phyloP scores from a whole-genome alignment of 2,113 vertebrate genomes.

The Catharus fuscescens region DNA sequence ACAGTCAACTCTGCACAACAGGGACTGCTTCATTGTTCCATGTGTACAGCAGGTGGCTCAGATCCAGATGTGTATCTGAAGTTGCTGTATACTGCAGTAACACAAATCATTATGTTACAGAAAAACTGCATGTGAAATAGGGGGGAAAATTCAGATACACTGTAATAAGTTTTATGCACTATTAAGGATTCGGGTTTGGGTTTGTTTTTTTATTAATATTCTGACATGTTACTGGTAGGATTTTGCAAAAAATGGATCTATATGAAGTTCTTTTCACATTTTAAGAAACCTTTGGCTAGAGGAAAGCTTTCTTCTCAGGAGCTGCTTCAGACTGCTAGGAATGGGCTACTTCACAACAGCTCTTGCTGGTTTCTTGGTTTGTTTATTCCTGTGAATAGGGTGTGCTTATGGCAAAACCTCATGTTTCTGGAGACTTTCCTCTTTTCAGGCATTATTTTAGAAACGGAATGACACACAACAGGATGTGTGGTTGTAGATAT shows the following conservation, averaged over 20 bases:
- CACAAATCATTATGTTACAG: background rate
- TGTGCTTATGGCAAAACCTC: slow-evolving; percentile 6
- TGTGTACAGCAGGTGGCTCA: slow-evolving; percentile 27
- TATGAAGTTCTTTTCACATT: background rate
- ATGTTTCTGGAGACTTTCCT: slow-evolving; percentile 29
- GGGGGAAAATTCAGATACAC: background rate
- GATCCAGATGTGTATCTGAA: slow-evolving; percentile 23
- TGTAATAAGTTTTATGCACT: background rate
- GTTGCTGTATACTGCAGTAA: background rate
- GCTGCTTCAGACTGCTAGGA: background rate
- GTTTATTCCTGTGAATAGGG: background rate
- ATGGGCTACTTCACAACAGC: background rate
- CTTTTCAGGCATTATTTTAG: slow-evolving; percentile 31
- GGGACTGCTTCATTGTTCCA: background rate
- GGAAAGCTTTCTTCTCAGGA: background rate
- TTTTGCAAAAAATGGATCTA: background rate
- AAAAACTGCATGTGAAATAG: background rate
- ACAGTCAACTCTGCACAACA: background rate
- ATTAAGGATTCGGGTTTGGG: background rate
- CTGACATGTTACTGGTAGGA: background rate
- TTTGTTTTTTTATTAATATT: background rate
- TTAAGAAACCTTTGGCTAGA: background rate
- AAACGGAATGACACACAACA: background rate
- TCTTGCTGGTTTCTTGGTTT: background rate
- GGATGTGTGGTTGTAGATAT: slow-evolving; percentile 25